Conservation (phyloP, 2,888 invertebrate species). For the Acanthosepion lycidas region DNA sequence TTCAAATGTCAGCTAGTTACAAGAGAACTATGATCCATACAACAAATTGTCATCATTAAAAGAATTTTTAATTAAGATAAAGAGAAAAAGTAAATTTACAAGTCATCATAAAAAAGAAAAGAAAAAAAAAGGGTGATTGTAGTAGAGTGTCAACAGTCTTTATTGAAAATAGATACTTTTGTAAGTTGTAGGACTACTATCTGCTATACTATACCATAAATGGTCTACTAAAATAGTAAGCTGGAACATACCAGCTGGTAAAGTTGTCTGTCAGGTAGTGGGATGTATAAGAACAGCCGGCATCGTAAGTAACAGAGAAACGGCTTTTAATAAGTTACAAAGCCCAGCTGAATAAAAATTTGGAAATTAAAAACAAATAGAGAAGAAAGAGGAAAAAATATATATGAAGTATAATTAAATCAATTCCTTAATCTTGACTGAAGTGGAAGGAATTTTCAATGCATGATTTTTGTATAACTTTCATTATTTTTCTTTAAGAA, state of each 20-base stretch:
- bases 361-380: neutral
- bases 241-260: neutral
- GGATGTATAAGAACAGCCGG: neutral
- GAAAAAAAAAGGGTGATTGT: neutral
- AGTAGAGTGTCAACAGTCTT: neutral
- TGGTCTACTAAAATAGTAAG: slow-evolving; percentile 7
- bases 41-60: no score
- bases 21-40: no score
- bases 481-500: no score
- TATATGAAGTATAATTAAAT: neutral
- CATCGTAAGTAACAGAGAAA: neutral
- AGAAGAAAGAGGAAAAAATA: neutral
- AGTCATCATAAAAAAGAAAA: neutral
- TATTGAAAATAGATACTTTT: slow-evolving; percentile 22
- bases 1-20: no score
- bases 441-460: no score
- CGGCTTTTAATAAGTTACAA: neutral
- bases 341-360: neutral
- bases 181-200: slow-evolving; percentile 33
- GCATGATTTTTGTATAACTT: no score
- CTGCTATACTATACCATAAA: neutral
- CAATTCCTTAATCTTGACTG: no score
- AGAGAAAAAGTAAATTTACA: neutral
- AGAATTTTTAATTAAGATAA: neutral
- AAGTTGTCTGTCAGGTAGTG: neutral